These are phyloP conservation scores for Seira ritae DNA, from an alignment of 2,888 invertebrate genomes.

Conservation along the genomic window DNA sequence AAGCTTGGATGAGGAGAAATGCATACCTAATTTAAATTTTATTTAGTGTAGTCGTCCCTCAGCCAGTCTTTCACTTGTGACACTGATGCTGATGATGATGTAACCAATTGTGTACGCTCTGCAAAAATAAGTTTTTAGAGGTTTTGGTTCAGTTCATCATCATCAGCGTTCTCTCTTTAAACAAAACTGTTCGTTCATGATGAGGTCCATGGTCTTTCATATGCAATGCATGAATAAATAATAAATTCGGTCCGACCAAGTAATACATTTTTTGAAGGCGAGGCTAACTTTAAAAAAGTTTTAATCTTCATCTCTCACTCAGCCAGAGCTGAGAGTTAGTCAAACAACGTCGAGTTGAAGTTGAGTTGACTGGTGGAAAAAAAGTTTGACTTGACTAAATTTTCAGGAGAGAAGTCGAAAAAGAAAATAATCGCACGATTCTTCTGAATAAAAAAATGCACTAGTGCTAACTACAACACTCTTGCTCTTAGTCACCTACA, in stretches of 20 bases:
- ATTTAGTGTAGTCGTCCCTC: neutral
- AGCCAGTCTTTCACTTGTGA: neutral
- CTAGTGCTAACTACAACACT: too few species aligned
- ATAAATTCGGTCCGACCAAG: neutral
- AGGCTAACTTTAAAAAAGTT: neutral
- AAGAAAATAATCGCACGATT: too few species aligned
- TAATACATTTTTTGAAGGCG: conserved; percentile 18
- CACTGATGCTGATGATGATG: neutral
- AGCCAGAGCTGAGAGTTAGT: neutral
- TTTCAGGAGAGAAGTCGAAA: too few species aligned
- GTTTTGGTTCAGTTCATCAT: neutral
- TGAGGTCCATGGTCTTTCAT: conserved; percentile 12
- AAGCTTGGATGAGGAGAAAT: neutral
- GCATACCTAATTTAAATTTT: neutral
- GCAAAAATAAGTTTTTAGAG: neutral
- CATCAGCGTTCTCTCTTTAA: neutral
- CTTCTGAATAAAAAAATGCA: too few species aligned
- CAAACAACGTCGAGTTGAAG: too few species aligned
- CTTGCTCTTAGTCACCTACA: too few species aligned
- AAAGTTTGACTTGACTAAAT: too few species aligned
- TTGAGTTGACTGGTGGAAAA: too few species aligned
- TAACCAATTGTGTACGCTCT: conserved; percentile 7
- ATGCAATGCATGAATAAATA: conserved; percentile 10
- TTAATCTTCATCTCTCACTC: conserved; percentile 8
- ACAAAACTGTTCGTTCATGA: neutral